phyloP scores from a whole-genome alignment of 1,140 invertebrate genomes.

The Spodoptera frugiperda region DNA sequence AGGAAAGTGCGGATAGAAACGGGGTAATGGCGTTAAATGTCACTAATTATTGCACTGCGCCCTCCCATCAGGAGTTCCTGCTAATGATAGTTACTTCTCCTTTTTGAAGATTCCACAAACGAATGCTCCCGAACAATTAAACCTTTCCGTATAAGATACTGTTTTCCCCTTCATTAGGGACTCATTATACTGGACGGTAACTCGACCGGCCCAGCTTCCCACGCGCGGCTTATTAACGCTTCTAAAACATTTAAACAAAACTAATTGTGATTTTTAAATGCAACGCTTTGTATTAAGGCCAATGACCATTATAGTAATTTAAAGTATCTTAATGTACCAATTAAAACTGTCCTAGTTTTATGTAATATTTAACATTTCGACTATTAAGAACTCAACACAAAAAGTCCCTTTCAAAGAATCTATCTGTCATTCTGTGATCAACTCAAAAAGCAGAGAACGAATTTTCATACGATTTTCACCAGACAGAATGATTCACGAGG shows the following conservation, averaged over 20 bases:
- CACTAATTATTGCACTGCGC: constrained; percentile 38
- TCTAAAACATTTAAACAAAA: too few relatives aligned
- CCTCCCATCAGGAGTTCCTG: constrained; percentile 22
- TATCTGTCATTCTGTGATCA: neutral
- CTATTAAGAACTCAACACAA: too few relatives aligned
- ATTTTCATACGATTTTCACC: too few relatives aligned
- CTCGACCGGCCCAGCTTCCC: neutral
- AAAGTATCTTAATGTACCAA: too few relatives aligned
- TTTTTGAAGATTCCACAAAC: constrained; percentile 37
- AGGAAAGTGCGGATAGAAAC: constrained; percentile 21
- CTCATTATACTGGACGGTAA: constrained; percentile 22
- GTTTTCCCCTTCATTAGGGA: constrained; percentile 33
- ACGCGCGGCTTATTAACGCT: too few relatives aligned
- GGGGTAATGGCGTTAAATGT: constrained; percentile 20
- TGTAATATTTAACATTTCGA: too few relatives aligned
- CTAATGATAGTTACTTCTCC: constrained; percentile 48
- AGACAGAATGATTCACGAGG: too few relatives aligned
- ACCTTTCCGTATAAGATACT: constrained; percentile 43
- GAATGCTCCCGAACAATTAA: constrained; percentile 39
- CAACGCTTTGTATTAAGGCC: too few relatives aligned
- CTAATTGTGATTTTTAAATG: too few relatives aligned
- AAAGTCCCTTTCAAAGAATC: too few relatives aligned
- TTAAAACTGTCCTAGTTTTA: too few relatives aligned
- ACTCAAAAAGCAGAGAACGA: neutral
- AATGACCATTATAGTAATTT: too few relatives aligned